A percentile compares a stretch with the other conserved stretches of the same genome.
Conservation (phyloP, 2,888 invertebrate genomes). For the Torymus texanus region DNA sequence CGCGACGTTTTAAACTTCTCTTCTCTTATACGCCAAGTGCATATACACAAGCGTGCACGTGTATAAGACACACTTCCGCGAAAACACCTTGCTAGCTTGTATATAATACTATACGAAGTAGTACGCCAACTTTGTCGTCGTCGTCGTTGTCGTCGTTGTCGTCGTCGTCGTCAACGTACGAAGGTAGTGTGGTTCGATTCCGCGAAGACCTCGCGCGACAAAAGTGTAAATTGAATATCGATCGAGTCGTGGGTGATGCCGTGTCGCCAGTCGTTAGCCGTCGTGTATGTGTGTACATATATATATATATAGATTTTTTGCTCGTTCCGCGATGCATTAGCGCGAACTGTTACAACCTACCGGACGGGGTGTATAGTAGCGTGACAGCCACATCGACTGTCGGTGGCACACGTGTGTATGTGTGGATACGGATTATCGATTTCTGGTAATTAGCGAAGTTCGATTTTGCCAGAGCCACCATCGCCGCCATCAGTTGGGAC, state of each 20-base stretch:
- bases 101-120: no score
- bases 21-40: no score
- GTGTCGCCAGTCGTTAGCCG: conserved; percentile 64
- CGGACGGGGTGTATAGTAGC: background rate
- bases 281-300: background rate
- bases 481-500: background rate
- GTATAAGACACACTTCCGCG: conserved; percentile 15
- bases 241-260: conserved; percentile 62
- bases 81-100: background rate
- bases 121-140: no score
- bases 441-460: conserved; percentile 28
- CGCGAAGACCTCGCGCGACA: conserved; percentile 67
- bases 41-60: background rate
- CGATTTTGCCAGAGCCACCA: background rate
- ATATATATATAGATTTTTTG: background rate
- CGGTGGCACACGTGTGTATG: background rate
- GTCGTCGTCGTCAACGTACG: no score
- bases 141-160: no score
- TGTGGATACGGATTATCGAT: conserved; percentile 20
- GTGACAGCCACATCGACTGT: background rate
- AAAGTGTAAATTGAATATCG: conserved; percentile 74
- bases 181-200: conserved; percentile 55
- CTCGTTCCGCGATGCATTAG: background rate
- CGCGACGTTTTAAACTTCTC: background rate
- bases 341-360: background rate